A percentile compares a stretch with the other conserved stretches of the same genome.
These are phyloP conservation scores for Amphipyra berbera DNA, from an alignment of 2,888 invertebrate genomes.

Conservation along the genomic window DNA sequence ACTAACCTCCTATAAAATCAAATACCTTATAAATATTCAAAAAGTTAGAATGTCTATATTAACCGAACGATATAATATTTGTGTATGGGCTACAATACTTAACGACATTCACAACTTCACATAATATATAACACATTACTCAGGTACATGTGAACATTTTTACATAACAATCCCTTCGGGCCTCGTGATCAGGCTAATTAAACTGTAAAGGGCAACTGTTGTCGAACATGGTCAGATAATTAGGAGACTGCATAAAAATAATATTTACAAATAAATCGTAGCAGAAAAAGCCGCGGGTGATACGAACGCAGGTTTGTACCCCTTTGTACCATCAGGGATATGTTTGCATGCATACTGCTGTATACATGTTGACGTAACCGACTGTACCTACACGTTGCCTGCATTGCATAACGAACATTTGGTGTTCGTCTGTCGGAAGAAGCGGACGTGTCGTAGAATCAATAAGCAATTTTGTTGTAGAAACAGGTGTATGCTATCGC, in stretches of 20 bases:
- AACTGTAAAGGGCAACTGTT: conserved; percentile 47
- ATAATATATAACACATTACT: conserved; percentile 63
- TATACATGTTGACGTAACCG: conserved; percentile 68
- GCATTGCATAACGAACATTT: conserved; percentile 25
- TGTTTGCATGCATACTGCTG: conserved; percentile 62
- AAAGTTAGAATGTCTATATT: conserved; percentile 61
- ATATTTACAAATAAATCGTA: conserved; percentile 81
- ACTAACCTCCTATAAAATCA: conserved; percentile 54
- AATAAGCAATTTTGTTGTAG: neutral
- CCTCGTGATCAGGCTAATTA: conserved; percentile 29
- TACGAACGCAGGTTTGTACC: conserved; percentile 75
- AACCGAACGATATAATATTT: conserved; percentile 56
- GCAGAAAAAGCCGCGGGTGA: conserved; percentile 78
- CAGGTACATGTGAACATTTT: conserved; percentile 63
- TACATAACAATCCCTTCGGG: conserved; percentile 55
- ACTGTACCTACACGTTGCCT: conserved; percentile 27
- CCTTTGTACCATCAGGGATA: conserved; percentile 84
- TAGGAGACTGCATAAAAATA: conserved; percentile 64
- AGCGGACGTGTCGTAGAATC: conserved; percentile 9
- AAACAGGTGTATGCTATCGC: no score
- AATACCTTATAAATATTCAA: conserved; percentile 61
- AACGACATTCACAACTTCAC: conserved; percentile 60
- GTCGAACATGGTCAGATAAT: conserved; percentile 48
- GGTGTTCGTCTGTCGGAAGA: conserved; percentile 25
- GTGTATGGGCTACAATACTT: conserved; percentile 59